phyloP scores from a whole-genome alignment of 2,797 vertebrate species.

The Luscinia megarhynchos region DNA sequence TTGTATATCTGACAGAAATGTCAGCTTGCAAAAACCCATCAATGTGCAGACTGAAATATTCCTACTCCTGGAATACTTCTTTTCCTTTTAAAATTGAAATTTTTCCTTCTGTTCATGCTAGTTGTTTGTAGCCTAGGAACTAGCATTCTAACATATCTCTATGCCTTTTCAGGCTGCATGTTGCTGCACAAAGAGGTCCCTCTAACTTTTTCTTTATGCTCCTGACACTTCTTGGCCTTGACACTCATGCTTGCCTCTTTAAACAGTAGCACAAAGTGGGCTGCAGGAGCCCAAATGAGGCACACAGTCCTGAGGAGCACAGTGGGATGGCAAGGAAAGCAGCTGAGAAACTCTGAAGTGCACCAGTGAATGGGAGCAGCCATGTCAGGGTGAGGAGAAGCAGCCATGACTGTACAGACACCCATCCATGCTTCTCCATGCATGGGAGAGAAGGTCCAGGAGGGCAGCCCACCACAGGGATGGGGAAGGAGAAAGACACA shows the following conservation, averaged over 20 bases:
- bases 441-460: background rate
- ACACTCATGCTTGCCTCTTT: background rate
- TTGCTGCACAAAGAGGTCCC: background rate
- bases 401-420: accelerated
- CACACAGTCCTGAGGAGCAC: background rate
- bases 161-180: background rate
- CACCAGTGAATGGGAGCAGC: accelerated
- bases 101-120: background rate
- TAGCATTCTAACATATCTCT: background rate
- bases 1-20: background rate
- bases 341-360: background rate
- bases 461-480: background rate
- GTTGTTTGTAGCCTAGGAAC: background rate
- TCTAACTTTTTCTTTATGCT: background rate
- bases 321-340: background rate
- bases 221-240: background rate
- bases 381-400: accelerated
- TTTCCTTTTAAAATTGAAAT: background rate
- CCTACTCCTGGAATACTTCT: accelerated
- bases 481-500: background rate
- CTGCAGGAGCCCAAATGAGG: accelerated
- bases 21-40: background rate
- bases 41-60: background rate
- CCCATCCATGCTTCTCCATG: background rate
- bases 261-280: background rate